These are phyloP conservation scores for Watsonalla cultraria DNA, from an alignment of 2,888 invertebrate species.

Conservation along the genomic window DNA sequence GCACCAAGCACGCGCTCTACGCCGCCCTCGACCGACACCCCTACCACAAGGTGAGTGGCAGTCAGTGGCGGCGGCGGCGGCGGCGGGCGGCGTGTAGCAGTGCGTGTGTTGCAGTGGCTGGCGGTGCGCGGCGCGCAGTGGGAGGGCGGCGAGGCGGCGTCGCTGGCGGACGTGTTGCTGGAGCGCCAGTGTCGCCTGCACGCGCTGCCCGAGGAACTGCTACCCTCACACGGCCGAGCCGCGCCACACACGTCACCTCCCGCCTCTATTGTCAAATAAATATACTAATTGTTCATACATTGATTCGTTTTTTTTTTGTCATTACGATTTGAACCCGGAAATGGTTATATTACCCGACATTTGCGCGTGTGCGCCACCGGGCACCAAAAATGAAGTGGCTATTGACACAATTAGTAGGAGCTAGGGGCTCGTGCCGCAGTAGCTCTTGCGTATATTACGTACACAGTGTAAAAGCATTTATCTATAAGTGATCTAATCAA, in stretches of 20 bases:
- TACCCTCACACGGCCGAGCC: slow-evolving; percentile 25
- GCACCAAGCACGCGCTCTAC: slow-evolving; percentile 14
- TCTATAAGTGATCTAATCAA: too few species aligned
- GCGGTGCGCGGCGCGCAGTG: slow-evolving; percentile 21
- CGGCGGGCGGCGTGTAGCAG: slow-evolving; percentile 14
- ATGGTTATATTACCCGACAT: too few species aligned
- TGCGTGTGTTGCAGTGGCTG: slow-evolving; percentile 16
- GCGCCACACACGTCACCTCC: slow-evolving; percentile 1
- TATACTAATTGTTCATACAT: background rate
- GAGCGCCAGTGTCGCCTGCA: slow-evolving; percentile 87
- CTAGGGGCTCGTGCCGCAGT: too few species aligned
- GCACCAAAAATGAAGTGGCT: too few species aligned
- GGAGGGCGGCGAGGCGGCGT: slow-evolving; percentile 67
- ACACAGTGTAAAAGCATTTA: too few species aligned
- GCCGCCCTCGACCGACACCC: slow-evolving; percentile 19
- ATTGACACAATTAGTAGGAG: too few species aligned
- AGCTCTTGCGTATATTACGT: too few species aligned
- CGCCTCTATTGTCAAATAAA: background rate
- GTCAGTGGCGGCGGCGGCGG: slow-evolving; percentile 13
- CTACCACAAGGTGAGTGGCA: slow-evolving; percentile 20
- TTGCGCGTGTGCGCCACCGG: too few species aligned
- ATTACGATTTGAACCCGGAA: too few species aligned
- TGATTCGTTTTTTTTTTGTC: too few species aligned
- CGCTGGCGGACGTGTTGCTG: slow-evolving; percentile 86
- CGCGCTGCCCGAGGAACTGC: slow-evolving; percentile 87